phyloP scores from a whole-genome alignment of 2,888 invertebrate species.

The Cephus pulcher region DNA sequence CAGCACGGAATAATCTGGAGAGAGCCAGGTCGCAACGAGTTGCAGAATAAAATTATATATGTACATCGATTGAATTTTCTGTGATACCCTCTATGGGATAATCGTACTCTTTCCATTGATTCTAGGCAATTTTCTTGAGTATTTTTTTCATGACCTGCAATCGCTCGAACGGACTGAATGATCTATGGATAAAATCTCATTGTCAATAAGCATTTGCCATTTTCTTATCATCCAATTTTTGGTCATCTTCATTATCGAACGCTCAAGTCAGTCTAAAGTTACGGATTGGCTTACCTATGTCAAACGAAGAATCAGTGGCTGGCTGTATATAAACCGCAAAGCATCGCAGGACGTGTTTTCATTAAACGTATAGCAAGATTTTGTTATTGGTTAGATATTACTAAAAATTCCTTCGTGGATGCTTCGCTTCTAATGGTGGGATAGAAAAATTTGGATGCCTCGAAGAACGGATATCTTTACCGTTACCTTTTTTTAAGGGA shows the following conservation, averaged over 20 bases:
- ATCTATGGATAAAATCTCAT: not conserved
- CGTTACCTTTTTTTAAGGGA: not conserved
- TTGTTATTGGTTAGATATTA: not conserved
- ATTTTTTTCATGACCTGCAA: not conserved
- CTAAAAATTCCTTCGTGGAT: not conserved
- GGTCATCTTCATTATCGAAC: not conserved
- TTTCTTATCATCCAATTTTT: not conserved
- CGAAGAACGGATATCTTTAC: not conserved
- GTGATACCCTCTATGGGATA: not conserved
- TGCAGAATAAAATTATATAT: not conserved
- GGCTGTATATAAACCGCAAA: not conserved
- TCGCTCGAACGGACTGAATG: not conserved
- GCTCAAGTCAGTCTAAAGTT: not conserved
- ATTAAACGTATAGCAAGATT: not conserved
- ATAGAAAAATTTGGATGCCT: not conserved
- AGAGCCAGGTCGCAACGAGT: not conserved
- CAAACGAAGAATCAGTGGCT: not conserved
- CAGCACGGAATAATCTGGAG: not conserved
- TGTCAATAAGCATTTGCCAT: not conserved
- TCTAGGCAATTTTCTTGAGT: not conserved
- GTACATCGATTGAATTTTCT: not conserved
- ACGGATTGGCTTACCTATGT: not conserved
- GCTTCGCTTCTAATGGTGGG: not conserved
- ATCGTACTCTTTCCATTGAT: not conserved
- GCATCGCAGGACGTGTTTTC: not conserved